Evolutionary conservation across 2,888 invertebrate species (phyloP), one percentile per base, ranked within the genome.

Genomic region (Byasa hedistus): DNA sequence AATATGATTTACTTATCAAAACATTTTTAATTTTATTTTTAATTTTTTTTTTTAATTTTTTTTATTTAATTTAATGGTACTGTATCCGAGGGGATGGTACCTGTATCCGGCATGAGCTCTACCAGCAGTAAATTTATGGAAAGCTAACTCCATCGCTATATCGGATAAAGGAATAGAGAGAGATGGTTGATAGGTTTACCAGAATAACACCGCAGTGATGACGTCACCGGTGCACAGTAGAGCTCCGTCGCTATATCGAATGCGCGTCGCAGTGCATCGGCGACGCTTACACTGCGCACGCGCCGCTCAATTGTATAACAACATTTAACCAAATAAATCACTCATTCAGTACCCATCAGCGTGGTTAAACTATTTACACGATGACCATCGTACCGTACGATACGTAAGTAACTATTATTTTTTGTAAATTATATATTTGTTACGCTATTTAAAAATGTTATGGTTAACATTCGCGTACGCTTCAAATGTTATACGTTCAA

Each of bases 241-340:
- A 61, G 24, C 51, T 61, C 32, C 32, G 54, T n/a, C 39, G 39
- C 54, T 27, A 22, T 23, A 44, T 36, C 36, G 61, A 61, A 61
- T 61, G 54, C 61, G 19, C 4, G 21, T 58, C 61, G 3, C 61
- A 61, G 54, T 61, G 19, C 54, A 61, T 36, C 32, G 32, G 54
- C 61, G 32, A 55, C 36, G 3, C 61, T 54, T 32, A 5, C n/a
- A 15, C 15, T 61, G 61, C 61, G 54, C 61, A 36, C 36, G 36
- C 61, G 61, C 22, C 17, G 32, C 3, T 12, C 22, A 22, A 3
- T 32, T 2, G 1, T n/a, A n/a, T 15, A 21, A 8, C 5, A 19
- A 51, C 4, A 5, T 39, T 15, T 39, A 12, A 15, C 39, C 2
- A 39, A 12, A 39, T 12, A 39, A 39, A 12, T 15, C 1, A 15